Base-by-base conservation (phyloP, 2,888 invertebrate species). In the Penaeus monodon region DNA sequence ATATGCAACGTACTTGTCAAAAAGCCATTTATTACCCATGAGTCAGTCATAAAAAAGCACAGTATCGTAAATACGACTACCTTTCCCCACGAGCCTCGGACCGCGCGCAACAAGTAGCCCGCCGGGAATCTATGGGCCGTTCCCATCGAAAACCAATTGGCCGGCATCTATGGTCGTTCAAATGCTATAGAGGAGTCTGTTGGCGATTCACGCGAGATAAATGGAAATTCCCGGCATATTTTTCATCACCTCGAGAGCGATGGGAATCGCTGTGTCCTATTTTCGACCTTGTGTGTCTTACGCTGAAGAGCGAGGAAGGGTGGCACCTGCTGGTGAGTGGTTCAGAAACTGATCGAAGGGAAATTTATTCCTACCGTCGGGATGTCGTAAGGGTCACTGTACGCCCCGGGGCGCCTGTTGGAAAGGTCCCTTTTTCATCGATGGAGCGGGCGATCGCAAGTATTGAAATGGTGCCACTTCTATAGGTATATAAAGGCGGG, bases 121-220 rank as follows among this genome's bases (percentile, higher is more conserved):
- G 27, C 81, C 81, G 14, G 33, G 73, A 27, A 44, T 63, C 68
- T 66, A 65, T 33, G 63, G 44, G 74, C 73, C 12, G n/a, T 33
- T 49, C 24, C 76, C 85, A 85, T 85, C 80, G 85, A 73, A 63
- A 85, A 80, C 74, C 85, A 85, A 85, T 85, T 85, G 85, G 70
- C 85, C 85, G 65, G 33, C 81, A 85, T 85, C 76, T 81, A 81
- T 85, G 85, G 85, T 85, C 81, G 79, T 85, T 85, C 70, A 29
- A 79, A 85, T 63, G 44, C 80, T 65, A n/a, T 64, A 27, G 57
- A 20, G 38, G 66, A 74, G 85, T 81, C 85, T 85, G 85, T 63
- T 22, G 80, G 85, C 65, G 80, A 85, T 85, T 85, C 85, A 81
- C n/a, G 65, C 44, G 65, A 80, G 85, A 85, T 85, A 85, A 81